These are phyloP conservation scores for Fopius arisanus DNA, from an alignment of 1,140 invertebrate genomes.

Conservation along the genomic window DNA sequence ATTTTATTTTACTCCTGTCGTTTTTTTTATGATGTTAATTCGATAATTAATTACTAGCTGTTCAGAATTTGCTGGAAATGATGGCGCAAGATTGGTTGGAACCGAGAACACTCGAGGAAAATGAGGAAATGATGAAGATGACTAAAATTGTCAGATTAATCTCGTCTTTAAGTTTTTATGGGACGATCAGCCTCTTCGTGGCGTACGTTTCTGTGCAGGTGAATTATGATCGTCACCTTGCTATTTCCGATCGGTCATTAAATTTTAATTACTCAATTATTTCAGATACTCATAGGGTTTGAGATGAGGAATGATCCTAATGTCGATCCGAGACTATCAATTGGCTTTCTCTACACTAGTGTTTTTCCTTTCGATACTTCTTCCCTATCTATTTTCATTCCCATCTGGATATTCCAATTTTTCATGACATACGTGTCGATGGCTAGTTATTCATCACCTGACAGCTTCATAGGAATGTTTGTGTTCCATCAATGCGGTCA, in stretches of 20 bases:
- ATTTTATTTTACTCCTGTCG: too few species aligned
- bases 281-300: background rate
- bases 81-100: constrained; percentile 28
- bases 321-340: constrained; percentile 17
- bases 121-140: constrained; percentile 21
- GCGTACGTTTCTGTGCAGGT: constrained; percentile 23
- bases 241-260: background rate
- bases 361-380: constrained; percentile 38
- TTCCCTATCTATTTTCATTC: constrained; percentile 5
- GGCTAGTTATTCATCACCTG: constrained; percentile 34
- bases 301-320: background rate
- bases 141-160: constrained; percentile 25
- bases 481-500: constrained; percentile 41
- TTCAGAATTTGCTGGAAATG: background rate
- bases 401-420: constrained; percentile 35
- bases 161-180: constrained; percentile 10
- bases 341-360: constrained; percentile 33
- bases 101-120: constrained; percentile 7
- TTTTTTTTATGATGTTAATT: too few species aligned
- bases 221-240: background rate
- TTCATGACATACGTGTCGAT: constrained; percentile 26
- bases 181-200: constrained; percentile 21
- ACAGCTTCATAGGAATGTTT: constrained; percentile 40
- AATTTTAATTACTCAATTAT: constrained; percentile 3
- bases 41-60: constrained; percentile 12